These are phyloP conservation scores for Oreochromis tanganicae DNA, from an alignment of 2,113 vertebrate species.

Conservation along the genomic window DNA sequence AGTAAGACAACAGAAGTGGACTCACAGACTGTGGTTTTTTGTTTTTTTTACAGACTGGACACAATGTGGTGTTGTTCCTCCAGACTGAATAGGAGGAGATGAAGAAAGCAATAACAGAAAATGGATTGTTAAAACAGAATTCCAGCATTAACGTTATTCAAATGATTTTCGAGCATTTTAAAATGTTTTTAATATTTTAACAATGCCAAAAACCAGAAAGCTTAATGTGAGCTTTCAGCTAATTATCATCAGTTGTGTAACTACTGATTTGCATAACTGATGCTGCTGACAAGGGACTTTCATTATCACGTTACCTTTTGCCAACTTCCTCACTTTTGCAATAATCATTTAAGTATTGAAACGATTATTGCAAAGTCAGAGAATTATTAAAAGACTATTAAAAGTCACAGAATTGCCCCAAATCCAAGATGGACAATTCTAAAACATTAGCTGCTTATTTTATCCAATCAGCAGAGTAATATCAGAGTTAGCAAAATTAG, in stretches of 20 bases:
- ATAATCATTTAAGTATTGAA: background rate
- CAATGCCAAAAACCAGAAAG: background rate
- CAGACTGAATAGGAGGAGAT: background rate
- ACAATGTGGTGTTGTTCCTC: constrained; percentile 5
- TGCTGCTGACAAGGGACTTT: background rate
- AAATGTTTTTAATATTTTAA: background rate
- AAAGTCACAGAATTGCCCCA: background rate
- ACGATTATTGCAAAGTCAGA: background rate
- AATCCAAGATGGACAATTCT: background rate
- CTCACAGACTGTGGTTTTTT: background rate
- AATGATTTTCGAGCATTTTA: background rate
- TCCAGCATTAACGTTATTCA: background rate
- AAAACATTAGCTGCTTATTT: background rate
- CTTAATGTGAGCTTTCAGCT: background rate
- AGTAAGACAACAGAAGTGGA: background rate
- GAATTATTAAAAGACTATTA: background rate
- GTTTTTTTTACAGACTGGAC: background rate
- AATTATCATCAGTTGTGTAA: background rate
- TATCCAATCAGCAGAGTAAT: background rate
- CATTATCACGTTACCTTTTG: background rate
- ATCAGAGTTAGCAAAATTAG: background rate
- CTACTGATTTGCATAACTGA: background rate
- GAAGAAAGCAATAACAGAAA: background rate
- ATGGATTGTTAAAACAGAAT: background rate
- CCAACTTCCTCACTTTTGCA: background rate